Base-by-base conservation (phyloP, 1,140 invertebrate genomes). In the Papilio xuthus region DNA sequence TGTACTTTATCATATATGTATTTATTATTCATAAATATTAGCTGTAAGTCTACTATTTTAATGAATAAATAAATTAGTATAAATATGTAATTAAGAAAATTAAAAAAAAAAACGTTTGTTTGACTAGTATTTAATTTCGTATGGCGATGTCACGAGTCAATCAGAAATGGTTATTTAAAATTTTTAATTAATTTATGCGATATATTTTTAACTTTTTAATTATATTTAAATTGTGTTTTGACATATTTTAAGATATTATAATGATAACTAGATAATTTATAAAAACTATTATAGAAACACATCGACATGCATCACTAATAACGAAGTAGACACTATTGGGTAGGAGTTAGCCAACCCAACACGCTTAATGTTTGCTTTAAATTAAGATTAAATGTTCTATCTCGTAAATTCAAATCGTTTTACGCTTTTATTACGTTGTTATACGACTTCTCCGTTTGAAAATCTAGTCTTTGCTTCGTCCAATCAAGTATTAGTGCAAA, bases 351-450 rank as follows among this genome's bases (percentile, higher is more conserved):
- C 60, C 23, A 63, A 63, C 60, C 12, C 23, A 20, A 26, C 20
- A 8, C 20, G 23, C 10, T 63, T 63, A 63, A 63, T 63, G 60
- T 63, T 63, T 28, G 60, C 60, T 63, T 63, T 63, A 63, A 32
- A 63, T 63, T 63, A 63, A 63, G 60, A 63, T 32, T 63, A 26
- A 63, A 63, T 63, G 60, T 28, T 12, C 26, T 2, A 26, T 63
- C 60, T 63, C 26, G 28, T 63, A 28, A 63, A 63, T 63, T 63
- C 60, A 18, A 63, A 63, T 63, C 60, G 13, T 63, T 63, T 63
- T 6, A 63, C 12, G 60, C 12, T 63, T 63, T 63, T 63, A 63
- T 63, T 63, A 63, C 12, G 9, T 63, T 28, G 26, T 63, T 63
- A 63, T 26, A 63, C 56, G 56, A 63, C 26, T 28, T 26, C 26